A percentile compares a stretch with the other conserved stretches of the same genome.
phyloP scores from a whole-genome alignment of 2,113 vertebrate species.

The Marcusenius ussheri region DNA sequence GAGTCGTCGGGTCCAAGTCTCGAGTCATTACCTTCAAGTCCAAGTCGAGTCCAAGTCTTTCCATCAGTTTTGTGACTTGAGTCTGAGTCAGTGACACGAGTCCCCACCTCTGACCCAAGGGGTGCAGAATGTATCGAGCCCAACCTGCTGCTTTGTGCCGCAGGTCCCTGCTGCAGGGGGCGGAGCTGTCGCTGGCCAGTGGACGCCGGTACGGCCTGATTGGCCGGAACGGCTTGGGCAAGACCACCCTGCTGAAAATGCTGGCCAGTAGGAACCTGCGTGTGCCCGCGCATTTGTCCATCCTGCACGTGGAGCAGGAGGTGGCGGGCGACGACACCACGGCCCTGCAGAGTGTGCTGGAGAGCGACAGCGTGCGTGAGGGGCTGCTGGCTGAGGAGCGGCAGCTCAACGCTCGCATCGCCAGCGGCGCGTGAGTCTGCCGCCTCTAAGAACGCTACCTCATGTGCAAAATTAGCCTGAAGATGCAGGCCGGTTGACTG shows the following conservation, averaged over 20 bases:
- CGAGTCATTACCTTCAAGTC: no score
- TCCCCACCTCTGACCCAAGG: neutral
- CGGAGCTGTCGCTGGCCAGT: conserved; percentile 77
- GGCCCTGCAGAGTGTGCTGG: conserved; percentile 85
- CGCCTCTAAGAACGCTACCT: neutral
- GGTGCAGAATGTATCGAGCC: neutral
- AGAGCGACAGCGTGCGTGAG: conserved; percentile 79
- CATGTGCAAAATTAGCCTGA: neutral
- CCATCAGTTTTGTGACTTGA: neutral
- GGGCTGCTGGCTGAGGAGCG: conserved; percentile 71
- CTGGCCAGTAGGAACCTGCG: conserved; percentile 79
- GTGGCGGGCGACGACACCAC: conserved; percentile 83
- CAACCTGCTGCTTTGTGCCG: neutral
- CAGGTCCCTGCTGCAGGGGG: conserved; percentile 82
- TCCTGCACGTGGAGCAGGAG: conserved; percentile 96
- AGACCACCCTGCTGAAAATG: conserved; percentile 96
- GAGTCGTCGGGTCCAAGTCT: no score
- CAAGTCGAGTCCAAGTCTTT: neutral
- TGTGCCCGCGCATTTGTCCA: conserved; percentile 86
- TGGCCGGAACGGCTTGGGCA: conserved; percentile 89
- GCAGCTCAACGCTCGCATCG: conserved; percentile 70
- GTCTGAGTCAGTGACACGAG: neutral
- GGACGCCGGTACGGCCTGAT: conserved; percentile 88
- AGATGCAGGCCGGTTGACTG: neutral
- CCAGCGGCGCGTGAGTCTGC: conserved; percentile 69